phyloP scores from a whole-genome alignment of 2,888 invertebrate genomes.

The Drosophila mimetica region DNA sequence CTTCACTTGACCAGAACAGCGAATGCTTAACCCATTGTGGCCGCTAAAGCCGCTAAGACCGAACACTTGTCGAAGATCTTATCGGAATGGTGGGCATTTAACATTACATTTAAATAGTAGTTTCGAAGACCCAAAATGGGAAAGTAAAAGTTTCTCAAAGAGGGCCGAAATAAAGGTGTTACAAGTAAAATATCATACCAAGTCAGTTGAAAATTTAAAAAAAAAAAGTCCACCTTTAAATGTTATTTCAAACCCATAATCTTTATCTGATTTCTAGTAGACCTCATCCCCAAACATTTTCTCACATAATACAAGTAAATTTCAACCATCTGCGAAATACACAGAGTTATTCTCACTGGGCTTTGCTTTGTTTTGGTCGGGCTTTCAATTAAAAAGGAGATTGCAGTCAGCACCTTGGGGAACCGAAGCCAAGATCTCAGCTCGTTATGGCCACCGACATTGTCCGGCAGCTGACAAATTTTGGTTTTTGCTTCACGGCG shows the following conservation, averaged over 20 bases:
- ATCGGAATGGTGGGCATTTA: neutral
- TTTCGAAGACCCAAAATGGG: neutral
- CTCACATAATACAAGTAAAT: constrained; percentile 4
- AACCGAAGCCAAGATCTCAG: constrained; percentile 1
- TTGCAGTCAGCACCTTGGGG: constrained; percentile 31
- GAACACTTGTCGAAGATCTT: constrained; percentile 4
- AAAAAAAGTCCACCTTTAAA: too few species aligned
- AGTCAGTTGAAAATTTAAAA: too few species aligned
- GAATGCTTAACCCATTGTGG: constrained; percentile 8
- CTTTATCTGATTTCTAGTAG: neutral
- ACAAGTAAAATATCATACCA: too few species aligned
- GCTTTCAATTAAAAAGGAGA: constrained; percentile 33
- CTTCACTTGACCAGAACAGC: constrained; percentile 55
- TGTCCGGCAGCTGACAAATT: constrained; percentile 56
- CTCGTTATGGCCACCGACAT: constrained; percentile 18
- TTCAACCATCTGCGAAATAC: neutral
- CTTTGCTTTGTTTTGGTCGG: neutral
- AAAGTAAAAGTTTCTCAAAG: neutral
- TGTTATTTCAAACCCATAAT: too few species aligned
- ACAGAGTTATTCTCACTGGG: constrained; percentile 11
- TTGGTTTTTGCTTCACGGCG: constrained; percentile 25
- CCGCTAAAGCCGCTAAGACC: neutral
- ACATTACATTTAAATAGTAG: neutral
- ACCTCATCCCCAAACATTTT: neutral
- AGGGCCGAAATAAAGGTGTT: too few species aligned